A percentile compares a stretch with the other conserved stretches of the same genome.
Evolutionary conservation across 64 coral and sea anemone species (phyloP).

Genomic region (Orbicella faveolata): DNA sequence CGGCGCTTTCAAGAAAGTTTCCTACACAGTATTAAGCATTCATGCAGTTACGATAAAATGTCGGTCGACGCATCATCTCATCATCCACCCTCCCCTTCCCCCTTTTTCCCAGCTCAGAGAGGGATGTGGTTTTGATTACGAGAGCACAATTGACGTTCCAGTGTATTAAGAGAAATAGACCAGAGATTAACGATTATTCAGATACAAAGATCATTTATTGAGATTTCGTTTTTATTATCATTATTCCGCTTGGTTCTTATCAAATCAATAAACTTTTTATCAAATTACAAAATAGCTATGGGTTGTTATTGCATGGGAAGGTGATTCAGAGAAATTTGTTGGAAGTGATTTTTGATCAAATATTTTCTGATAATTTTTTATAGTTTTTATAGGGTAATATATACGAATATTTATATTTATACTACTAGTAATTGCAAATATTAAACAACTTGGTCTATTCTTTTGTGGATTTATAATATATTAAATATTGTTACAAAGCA

Average conservation of each 20-base stretch:
- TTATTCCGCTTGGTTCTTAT: neutral
- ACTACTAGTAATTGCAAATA: neutral
- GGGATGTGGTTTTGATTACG: too few species aligned
- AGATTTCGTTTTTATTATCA: neutral
- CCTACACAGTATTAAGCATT: too few species aligned
- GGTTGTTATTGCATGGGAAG: neutral
- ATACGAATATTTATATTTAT: constrained; percentile 32
- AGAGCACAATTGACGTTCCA: too few species aligned
- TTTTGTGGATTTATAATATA: neutral
- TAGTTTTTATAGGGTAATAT: constrained; percentile 6
- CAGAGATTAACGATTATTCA: too few species aligned
- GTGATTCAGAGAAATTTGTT: constrained; percentile 10
- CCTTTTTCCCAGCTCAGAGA: too few species aligned
- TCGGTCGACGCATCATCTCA: too few species aligned
- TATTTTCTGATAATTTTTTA: neutral
- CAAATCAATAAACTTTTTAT: neutral
- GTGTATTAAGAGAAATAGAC: too few species aligned
- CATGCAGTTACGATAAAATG: too few species aligned
- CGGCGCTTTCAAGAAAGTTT: too few species aligned
- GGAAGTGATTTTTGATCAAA: constrained; percentile 12
- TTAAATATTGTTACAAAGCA: neutral
- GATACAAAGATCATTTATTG: neutral
- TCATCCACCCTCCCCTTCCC: too few species aligned
- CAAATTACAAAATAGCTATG: neutral
- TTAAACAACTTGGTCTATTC: neutral